These are phyloP conservation scores for Actinernus sp. DNA, from an alignment of 92 coral and sea anemone genomes.

Conservation along the genomic window DNA sequence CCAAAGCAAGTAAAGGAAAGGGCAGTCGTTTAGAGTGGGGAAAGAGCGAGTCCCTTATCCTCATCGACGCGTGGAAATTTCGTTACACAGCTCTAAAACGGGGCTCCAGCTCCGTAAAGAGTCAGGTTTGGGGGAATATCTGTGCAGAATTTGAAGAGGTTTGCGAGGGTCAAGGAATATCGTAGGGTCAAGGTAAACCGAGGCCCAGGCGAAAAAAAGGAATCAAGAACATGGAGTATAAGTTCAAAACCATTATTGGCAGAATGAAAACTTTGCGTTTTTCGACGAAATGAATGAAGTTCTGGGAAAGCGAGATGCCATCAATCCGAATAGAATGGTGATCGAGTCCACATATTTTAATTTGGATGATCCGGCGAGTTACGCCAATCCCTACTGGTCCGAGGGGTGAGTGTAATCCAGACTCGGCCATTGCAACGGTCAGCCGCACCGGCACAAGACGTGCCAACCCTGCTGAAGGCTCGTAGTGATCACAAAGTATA, in stretches of 20 bases:
- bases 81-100: conserved; percentile 19
- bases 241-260: conserved; percentile 28
- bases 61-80: conserved; percentile 21
- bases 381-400: no score
- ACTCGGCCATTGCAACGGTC: no score
- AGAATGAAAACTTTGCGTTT: conserved; percentile 35
- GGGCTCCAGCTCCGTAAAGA: conserved; percentile 6
- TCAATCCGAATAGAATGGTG: conserved; percentile 55
- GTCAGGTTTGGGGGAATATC: conserved; percentile 11
- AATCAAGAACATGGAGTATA: conserved; percentile 31
- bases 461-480: no score
- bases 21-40: conserved; percentile 29
- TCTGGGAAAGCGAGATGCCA: conserved; percentile 43
- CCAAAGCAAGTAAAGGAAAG: conserved; percentile 14
- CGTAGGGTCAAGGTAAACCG: conserved; percentile 3
- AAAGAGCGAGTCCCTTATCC: conserved; percentile 11
- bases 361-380: conserved; percentile 30
- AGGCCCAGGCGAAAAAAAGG: conserved; percentile 34
- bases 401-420: no score
- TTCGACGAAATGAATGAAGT: conserved; percentile 43
- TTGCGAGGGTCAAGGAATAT: conserved; percentile 5
- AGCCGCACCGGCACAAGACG: no score
- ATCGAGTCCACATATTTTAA: conserved; percentile 44
- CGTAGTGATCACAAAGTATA: no score
- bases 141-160: background rate